Evolutionary conservation across 2,888 invertebrate species (phyloP), one percentile per base, ranked within the genome.

Genomic region (Erynnis tages): DNA sequence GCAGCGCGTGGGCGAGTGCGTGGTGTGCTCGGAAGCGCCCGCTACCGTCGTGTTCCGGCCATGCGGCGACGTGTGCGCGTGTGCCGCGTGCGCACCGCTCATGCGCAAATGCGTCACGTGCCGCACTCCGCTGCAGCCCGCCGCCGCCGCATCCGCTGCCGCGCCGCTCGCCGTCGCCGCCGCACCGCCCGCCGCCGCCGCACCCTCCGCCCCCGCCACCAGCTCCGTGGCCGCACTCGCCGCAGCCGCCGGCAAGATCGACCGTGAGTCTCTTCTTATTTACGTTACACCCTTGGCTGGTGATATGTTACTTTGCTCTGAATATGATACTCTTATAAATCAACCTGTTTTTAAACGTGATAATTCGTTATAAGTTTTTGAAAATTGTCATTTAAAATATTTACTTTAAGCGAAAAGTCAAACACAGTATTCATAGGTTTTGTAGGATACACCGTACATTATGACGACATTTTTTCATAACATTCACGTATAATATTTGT

Each of bases 91-190:
- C 87, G 96, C 97, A 56, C 94, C 94, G 60, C 92, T 98, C 67
- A 98, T 98, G 97, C 98, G 98, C 91, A 98, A 98, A 90, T 98
- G 98, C 89, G 97, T 98, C 10, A 94, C 96, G 79, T 98, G 98
- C 83, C 93, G 98, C 67, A 93, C 95, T 40, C 95, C 95, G 77
- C 96, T 98, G 61, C 66, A 61, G 57, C 61, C 57, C 54, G 4
- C 69, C 65, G 57, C 68, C 59, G 46, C 59, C 55, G 38, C 61
- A 50, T 27, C 93, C 86, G 27, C 27, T 54, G 3, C 69, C 65
- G 56, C 68, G 59, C 46, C 59, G 43, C 61, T 50, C 93, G 86
- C 27, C 55, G 4, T 69, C 66, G 57, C 68, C 60, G 46, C 58
- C 55, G 38, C 61, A 49, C 27, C 93, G 7, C 75, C 88, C 69